Base-by-base conservation (phyloP, 2,797 vertebrate species). In the Acrossocheilus fasciatus region DNA sequence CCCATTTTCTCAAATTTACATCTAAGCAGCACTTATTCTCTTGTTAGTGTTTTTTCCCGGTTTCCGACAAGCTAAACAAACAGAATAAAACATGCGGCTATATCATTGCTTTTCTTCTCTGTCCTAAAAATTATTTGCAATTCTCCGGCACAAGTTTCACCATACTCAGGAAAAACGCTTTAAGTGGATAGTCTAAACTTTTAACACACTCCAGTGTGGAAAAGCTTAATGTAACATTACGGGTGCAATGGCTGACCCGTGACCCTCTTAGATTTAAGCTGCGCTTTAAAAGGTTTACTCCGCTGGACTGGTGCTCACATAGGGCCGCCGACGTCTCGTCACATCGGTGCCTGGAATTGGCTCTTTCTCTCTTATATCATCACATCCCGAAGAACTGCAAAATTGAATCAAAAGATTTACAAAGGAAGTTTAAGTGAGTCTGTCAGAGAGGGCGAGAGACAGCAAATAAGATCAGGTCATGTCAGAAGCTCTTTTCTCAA, bases 191-290 rank as follows among this genome's bases (percentile, higher is more conserved):
- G 36, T 41, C 20, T 20, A 81, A 81, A 86, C 68, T 81, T 86
- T 75, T 74, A 80, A 52, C 83, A 85, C 75, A 59, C 23, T 52
- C 30, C 77, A 54, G 57, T 10, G 12, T 62, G 57, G 77, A 75
- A 81, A 74, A 66, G 78, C 78, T 81, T 74, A 73, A 81, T 82
- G 84, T 84, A 73, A 83, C 75, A 86, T 74, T 77, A 75, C 20
- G 12, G 47, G 64, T 79, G 72, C 75, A 75, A 82, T 87, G 84
- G 82, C 77, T 75, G 80, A 64, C 84, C 75, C 77, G 54, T 82
- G 84, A 88, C 84, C 87, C 87, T 89, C 75, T 88, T 88, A 89
- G 82, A 88, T 62, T 41, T 70, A 52, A 69, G 59, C 43, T 14
- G 84, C 0, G 20, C 66, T 78, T 73, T 84, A 72, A 72, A 76